Evolutionary conservation across 2,888 invertebrate genomes (phyloP).

Genomic region (Drepana falcataria): DNA sequence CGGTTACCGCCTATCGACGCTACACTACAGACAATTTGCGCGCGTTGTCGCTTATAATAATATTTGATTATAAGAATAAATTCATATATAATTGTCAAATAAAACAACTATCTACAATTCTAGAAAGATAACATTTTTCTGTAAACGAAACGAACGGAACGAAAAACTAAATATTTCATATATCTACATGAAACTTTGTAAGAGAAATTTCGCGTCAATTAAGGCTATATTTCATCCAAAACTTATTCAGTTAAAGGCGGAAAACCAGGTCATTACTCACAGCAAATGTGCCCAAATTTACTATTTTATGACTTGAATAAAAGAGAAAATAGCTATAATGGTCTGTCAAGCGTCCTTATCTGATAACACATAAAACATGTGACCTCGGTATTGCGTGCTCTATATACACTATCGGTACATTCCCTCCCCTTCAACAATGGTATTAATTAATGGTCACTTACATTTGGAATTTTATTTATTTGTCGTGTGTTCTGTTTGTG

Average conservation of each 20-base stretch:
- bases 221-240: constrained; percentile 16
- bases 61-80: too few relatives aligned
- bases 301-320: constrained; percentile 26
- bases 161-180: constrained; percentile 13
- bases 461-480: constrained; percentile 37
- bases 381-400: constrained; percentile 32
- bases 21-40: too few relatives aligned
- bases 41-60: too few relatives aligned
- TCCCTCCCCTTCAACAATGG: constrained; percentile 51
- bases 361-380: constrained; percentile 19
- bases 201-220: too few relatives aligned
- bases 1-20: too few relatives aligned
- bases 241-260: not conserved
- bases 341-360: constrained; percentile 24
- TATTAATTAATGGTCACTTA: constrained; percentile 64
- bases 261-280: not conserved
- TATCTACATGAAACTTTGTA: constrained; percentile 6
- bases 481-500: constrained; percentile 22
- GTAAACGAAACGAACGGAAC: too few relatives aligned
- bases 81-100: too few relatives aligned
- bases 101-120: too few relatives aligned
- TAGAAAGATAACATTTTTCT: too few relatives aligned
- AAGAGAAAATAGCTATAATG: constrained; percentile 21
- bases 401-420: constrained; percentile 21
- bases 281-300: constrained; percentile 12